Evolutionary conservation across 2,888 invertebrate genomes (phyloP), one percentile per base, ranked within the genome.

Genomic region (Elmis aenea): DNA sequence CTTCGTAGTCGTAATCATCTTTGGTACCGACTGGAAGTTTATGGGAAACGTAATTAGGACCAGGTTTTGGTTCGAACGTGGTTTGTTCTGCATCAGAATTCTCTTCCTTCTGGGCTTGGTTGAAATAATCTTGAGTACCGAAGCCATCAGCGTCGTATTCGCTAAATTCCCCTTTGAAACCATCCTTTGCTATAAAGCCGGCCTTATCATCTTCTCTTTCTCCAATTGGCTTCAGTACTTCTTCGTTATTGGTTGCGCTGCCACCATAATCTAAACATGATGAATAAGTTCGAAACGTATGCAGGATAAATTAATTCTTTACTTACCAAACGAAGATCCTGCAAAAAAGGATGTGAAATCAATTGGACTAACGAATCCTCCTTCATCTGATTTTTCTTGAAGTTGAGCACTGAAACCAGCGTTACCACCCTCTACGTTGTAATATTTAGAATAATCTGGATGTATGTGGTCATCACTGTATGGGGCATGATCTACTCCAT

Each of bases 311-410:
- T n/a, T n/a, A n/a, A n/a, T n/a, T n/a, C n/a, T n/a, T n/a, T n/a
- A n/a, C n/a, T n/a, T n/a, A n/a, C n/a, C n/a, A n/a, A n/a, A n/a
- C n/a, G n/a, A n/a, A n/a, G n/a, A 64, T 49, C 66, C 62, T 41
- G 65, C 62, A 46, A 76, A 74, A 53, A 77, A 67, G n/a, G 72
- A 65, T 5, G 69, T 67, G 54, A 76, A 78, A 60, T 77, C 76
- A 55, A 74, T 62, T 8, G 76, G 72, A 43, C 71, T 67, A 13
- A 74, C 72, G 22, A 30, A 38, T 13, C 34, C 26, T 16, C 25
- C 21, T 20, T 24, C 22, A 22, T 35, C 33, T 16, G 34, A 11
- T 14, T 26, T 33, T 20, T 33, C 20, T 26, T 37, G 33, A 24
- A 38, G 32, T 33, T 35, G 46, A 22, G 38, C 32, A 6, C 40